Evolutionary conservation across 1,140 invertebrate genomes (phyloP).

Genomic region (Drosophila kohkoa): DNA sequence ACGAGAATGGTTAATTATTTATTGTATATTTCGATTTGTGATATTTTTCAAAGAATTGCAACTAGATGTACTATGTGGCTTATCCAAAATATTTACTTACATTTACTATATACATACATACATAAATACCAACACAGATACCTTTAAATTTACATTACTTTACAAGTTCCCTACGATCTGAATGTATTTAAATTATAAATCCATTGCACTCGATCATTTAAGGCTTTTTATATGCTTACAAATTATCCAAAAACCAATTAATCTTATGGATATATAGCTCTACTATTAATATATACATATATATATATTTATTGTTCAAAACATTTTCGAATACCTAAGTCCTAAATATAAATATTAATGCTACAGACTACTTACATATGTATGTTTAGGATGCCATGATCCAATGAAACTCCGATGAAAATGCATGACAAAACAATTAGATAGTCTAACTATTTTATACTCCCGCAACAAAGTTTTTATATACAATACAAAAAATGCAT

Average conservation of each 20-base stretch:
- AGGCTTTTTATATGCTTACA: slow-evolving; percentile 45
- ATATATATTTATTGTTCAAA: slow-evolving; percentile 41
- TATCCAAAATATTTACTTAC: slow-evolving; percentile 53
- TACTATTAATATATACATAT: not conserved
- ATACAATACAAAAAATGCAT: slow-evolving; percentile 12
- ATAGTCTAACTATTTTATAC: slow-evolving; percentile 81
- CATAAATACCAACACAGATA: slow-evolving; percentile 4
- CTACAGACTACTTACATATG: not conserved
- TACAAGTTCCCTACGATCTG: slow-evolving; percentile 47
- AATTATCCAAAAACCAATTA: slow-evolving; percentile 2
- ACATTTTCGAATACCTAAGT: slow-evolving; percentile 36
- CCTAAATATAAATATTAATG: slow-evolving; percentile 1
- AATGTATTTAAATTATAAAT: slow-evolving; percentile 40
- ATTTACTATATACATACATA: slow-evolving; percentile 25
- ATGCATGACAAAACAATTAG: slow-evolving; percentile 62
- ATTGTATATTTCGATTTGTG: slow-evolving; percentile 82
- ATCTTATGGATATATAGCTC: slow-evolving; percentile 24
- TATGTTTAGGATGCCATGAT: slow-evolving; percentile 39
- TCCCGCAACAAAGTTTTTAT: slow-evolving; percentile 66
- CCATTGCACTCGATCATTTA: slow-evolving; percentile 44
- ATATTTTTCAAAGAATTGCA: slow-evolving; percentile 82
- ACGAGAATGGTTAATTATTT: slow-evolving; percentile 72
- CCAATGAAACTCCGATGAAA: slow-evolving; percentile 52
- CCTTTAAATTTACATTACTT: slow-evolving; percentile 37
- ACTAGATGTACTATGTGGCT: slow-evolving; percentile 79